Base-by-base conservation (phyloP, 2,797 vertebrate species). In the Gymnodraco acuticeps region DNA sequence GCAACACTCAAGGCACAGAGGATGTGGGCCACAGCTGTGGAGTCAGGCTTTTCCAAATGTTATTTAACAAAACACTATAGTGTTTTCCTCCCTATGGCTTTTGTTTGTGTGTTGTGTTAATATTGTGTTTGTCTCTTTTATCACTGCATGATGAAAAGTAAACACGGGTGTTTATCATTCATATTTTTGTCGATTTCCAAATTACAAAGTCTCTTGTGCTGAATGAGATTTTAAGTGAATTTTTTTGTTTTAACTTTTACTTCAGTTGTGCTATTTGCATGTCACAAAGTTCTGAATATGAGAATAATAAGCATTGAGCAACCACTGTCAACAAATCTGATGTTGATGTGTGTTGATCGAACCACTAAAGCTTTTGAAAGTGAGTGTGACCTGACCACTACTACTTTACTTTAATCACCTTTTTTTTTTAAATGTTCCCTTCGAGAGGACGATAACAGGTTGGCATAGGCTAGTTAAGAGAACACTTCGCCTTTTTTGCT, bases 1-100 rank as follows among this genome's bases (percentile, higher is more conserved):
- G 73, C 70, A 54, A 84, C 78, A 77, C 88, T 78, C 60, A 41
- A 62, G 82, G 91, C 85, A 75, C 64, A 59, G 81, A 78, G 42
- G 86, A 90, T 90, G 73, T 86, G 88, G 82, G 85, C 15, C 88
- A 81, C 91, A 92, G 88, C 90, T 91, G 91, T 85, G 78, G 79
- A 91, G 75, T 87, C 82, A 64, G 86, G 85, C 75, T 86, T 83
- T 82, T 72, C 71, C 77, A 75, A 86, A 84, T 71, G 77, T 82
- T 81, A 67, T 73, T 68, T 19, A 43, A 41, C 23, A 20, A 20
- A 20, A 20, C 20, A 20, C 59, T 73, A 78, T 8, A 5, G 1
- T 72, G 52, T 63, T 46, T 50, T 50, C 38, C 56, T 60, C 69
- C 73, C 73, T 0, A 1, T 68, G 70, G 80, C 70, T 72, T 83